A percentile compares a stretch with the other conserved stretches of the same genome.
Conservation (phyloP, 2,797 vertebrate species). For the Steatocranus sp. region DNA sequence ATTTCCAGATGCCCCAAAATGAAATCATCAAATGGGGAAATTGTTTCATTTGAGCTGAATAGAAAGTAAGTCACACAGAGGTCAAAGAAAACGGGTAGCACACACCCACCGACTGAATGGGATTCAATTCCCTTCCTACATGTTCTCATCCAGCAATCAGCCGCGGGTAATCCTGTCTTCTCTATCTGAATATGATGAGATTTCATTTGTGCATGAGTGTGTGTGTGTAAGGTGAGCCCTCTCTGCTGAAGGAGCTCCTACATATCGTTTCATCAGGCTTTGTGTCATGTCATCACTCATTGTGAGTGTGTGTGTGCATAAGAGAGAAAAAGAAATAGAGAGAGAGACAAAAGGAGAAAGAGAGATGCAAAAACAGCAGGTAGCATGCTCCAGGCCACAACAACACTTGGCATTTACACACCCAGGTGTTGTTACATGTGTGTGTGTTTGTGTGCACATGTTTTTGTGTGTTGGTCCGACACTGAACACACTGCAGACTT, state of each 20-base stretch:
- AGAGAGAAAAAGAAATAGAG: background rate
- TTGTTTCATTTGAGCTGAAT: slow-evolving; percentile 13
- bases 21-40: background rate
- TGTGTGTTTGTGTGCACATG: background rate
- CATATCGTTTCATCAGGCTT: slow-evolving; percentile 62
- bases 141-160: slow-evolving; percentile 69
- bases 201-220: slow-evolving; percentile 42
- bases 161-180: slow-evolving; percentile 65
- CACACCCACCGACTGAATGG: slow-evolving; percentile 28
- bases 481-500: slow-evolving; percentile 48
- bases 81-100: slow-evolving; percentile 33
- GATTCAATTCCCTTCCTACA: slow-evolving; percentile 63
- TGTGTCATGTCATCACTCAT: slow-evolving; percentile 59
- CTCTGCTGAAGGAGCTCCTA: slow-evolving; percentile 38
- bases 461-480: background rate
- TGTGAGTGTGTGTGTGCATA: background rate
- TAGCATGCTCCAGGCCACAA: slow-evolving; percentile 62
- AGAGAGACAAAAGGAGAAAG: background rate
- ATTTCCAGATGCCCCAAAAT: background rate
- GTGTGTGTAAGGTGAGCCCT: slow-evolving; percentile 26
- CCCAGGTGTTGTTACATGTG: slow-evolving; percentile 39
- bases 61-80: slow-evolving; percentile 42
- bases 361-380: slow-evolving; percentile 51
- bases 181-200: slow-evolving; percentile 71
- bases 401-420: slow-evolving; percentile 52